phyloP scores from a whole-genome alignment of 2,113 vertebrate genomes.

The Abramis brama region DNA sequence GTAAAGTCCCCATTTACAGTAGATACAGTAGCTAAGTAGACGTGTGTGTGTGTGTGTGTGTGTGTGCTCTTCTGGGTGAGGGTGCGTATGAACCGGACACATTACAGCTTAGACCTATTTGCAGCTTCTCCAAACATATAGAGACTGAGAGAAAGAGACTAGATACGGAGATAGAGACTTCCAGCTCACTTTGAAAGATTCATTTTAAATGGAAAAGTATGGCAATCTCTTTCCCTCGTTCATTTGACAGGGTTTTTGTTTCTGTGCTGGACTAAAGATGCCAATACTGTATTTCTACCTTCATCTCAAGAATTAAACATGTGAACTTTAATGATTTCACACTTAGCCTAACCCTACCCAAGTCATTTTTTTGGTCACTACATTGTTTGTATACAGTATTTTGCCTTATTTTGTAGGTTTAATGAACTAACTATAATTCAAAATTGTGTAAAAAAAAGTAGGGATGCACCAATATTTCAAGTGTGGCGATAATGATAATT shows the following conservation, averaged over 20 bases:
- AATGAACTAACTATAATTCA: background rate
- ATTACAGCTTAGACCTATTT: background rate
- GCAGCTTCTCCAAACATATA: conserved; percentile 4
- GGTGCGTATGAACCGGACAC: background rate
- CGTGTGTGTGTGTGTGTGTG: background rate
- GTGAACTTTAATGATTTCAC: background rate
- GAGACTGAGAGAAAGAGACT: background rate
- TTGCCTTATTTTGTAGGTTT: background rate
- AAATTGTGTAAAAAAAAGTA: background rate
- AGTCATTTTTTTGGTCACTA: background rate
- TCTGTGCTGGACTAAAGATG: background rate
- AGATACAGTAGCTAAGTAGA: too few relatives aligned
- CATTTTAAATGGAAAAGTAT: background rate
- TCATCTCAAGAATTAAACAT: background rate
- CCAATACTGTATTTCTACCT: background rate
- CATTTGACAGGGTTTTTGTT: background rate
- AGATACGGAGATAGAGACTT: background rate
- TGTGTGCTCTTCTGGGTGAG: background rate
- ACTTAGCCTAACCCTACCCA: background rate
- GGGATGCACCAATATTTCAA: background rate
- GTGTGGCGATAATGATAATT: background rate
- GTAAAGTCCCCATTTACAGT: too few relatives aligned
- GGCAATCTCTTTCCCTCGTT: background rate
- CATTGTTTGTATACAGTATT: background rate
- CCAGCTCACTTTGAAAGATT: background rate